Evolutionary conservation across 1,140 invertebrate genomes (phyloP).

Genomic region (Latrodectus geometricus): DNA sequence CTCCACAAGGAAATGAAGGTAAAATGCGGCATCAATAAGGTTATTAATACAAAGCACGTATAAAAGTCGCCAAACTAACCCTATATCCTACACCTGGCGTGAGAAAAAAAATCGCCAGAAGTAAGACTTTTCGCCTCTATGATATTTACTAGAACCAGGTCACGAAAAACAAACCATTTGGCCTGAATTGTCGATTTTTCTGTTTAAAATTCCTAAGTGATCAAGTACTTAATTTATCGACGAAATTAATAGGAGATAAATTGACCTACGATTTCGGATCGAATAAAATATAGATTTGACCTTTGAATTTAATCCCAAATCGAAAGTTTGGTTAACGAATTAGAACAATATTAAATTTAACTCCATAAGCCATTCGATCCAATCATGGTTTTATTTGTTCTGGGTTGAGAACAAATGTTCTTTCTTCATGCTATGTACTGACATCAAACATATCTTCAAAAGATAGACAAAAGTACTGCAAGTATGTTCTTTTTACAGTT

Average conservation of each 20-base stretch:
- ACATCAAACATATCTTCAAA: slow-evolving; percentile 10
- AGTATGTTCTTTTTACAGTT: background rate
- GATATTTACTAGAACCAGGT: slow-evolving; percentile 21
- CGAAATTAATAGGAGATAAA: background rate
- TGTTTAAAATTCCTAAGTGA: background rate
- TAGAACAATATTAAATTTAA: background rate
- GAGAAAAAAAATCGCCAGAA: background rate
- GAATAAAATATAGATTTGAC: background rate
- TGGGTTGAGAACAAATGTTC: background rate
- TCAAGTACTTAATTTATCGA: background rate
- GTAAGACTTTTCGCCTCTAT: slow-evolving; percentile 9
- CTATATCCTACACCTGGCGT: slow-evolving; percentile 6
- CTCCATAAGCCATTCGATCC: background rate
- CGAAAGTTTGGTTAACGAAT: no score
- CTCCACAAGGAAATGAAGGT: background rate
- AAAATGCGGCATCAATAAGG: slow-evolving; percentile 34
- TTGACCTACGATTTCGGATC: background rate
- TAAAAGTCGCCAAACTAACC: slow-evolving; percentile 47
- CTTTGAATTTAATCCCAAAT: no score
- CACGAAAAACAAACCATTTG: slow-evolving; percentile 15
- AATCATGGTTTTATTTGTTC: background rate
- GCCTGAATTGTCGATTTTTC: background rate
- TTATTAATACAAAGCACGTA: slow-evolving; percentile 50
- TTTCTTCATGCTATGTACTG: slow-evolving; percentile 27
- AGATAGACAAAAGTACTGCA: slow-evolving; percentile 13